phyloP scores from a whole-genome alignment of 2,113 vertebrate genomes.

The Pachypanchax playfairii region DNA sequence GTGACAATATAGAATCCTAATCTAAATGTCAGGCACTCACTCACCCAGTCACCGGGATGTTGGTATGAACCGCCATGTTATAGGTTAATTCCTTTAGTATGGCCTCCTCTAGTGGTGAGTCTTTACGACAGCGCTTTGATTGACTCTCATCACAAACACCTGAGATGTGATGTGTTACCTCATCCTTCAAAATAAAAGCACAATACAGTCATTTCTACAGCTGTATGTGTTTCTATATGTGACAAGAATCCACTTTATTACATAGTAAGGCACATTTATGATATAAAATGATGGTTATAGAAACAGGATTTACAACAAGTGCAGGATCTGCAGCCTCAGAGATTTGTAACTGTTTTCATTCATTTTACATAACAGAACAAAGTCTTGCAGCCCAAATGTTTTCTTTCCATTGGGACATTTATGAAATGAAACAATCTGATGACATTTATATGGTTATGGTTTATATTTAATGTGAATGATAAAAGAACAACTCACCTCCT shows the following conservation, averaged over 20 bases:
- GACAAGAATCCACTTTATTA: background rate
- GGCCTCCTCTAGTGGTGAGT: constrained; percentile 66
- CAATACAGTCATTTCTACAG: background rate
- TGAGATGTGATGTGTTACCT: background rate
- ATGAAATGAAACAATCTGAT: background rate
- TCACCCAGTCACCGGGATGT: constrained; percentile 15
- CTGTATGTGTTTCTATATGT: background rate
- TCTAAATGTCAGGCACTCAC: constrained; percentile 36
- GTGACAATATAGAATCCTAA: too few species aligned
- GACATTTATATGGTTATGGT: background rate
- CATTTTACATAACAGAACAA: background rate
- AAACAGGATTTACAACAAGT: background rate
- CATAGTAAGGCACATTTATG: background rate
- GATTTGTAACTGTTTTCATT: background rate
- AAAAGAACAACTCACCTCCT: constrained; percentile 48
- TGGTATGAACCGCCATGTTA: constrained; percentile 17
- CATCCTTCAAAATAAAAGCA: constrained; percentile 22
- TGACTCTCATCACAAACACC: constrained; percentile 2
- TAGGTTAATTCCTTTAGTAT: constrained; percentile 41
- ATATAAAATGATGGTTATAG: too few species aligned
- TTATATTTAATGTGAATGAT: background rate
- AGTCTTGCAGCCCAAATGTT: too few species aligned
- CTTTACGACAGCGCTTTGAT: constrained; percentile 34
- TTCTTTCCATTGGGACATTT: too few species aligned
- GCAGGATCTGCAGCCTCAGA: background rate